Conservation (phyloP, 2,888 invertebrate species). For the Cetonia aurata region DNA sequence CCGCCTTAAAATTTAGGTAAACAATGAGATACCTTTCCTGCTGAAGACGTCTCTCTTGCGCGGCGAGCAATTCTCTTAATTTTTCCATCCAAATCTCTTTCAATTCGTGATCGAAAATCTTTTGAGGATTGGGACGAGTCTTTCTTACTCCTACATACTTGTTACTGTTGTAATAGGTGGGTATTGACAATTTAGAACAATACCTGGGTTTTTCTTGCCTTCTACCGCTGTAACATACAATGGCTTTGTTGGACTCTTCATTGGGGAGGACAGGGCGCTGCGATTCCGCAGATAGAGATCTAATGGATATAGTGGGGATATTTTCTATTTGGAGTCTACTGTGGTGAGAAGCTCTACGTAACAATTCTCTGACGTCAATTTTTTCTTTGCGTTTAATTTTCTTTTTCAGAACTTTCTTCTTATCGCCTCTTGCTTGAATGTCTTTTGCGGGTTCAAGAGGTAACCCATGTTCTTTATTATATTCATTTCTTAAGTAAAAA, state of each 20-base stretch:
- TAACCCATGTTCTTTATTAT: constrained; percentile 50
- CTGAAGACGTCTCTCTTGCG: constrained; percentile 72
- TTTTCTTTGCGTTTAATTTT: constrained; percentile 37
- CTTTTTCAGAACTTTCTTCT: constrained; percentile 28
- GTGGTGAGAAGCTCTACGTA: constrained; percentile 41
- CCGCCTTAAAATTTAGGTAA: not conserved
- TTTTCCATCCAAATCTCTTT: constrained; percentile 70
- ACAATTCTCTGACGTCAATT: constrained; percentile 44
- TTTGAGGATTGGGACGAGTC: constrained; percentile 57
- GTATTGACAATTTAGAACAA: constrained; percentile 64
- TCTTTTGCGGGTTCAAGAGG: constrained; percentile 8
- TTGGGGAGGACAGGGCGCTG: not conserved
- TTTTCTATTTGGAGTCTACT: constrained; percentile 27
- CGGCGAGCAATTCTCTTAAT: constrained; percentile 69
- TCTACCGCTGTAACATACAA: constrained; percentile 1
- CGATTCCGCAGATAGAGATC: constrained; percentile 30
- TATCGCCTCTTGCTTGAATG: not conserved
- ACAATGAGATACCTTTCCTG: constrained; percentile 69
- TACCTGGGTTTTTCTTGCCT: constrained; percentile 54
- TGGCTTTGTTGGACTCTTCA: constrained; percentile 8
- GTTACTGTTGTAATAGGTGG: constrained; percentile 67
- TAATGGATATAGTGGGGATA: constrained; percentile 39
- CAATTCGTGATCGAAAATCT: constrained; percentile 65
- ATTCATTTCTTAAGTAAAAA: constrained; percentile 59
- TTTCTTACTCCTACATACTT: constrained; percentile 64